A percentile compares a stretch with the other conserved stretches of the same genome.
phyloP scores from a whole-genome alignment of 2,888 invertebrate species.

The Sialis fuliginosa region DNA sequence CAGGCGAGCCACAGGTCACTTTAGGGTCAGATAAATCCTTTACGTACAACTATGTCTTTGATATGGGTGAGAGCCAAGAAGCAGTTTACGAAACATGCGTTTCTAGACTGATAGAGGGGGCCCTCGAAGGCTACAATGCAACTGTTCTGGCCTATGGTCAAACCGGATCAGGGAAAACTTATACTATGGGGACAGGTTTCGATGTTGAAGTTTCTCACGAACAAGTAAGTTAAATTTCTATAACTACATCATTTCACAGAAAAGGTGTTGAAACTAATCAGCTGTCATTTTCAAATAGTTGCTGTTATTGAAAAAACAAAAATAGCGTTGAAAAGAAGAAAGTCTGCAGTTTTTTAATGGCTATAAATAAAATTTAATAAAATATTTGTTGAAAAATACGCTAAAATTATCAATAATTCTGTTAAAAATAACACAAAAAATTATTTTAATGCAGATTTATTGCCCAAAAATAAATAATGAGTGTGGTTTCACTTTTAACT shows the following conservation, averaged over 20 bases:
- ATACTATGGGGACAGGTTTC: constrained; percentile 97
- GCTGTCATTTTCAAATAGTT: no score
- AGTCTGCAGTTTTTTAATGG: no score
- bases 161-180: constrained; percentile 98
- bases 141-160: constrained; percentile 73
- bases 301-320: no score
- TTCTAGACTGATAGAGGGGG: constrained; percentile 71
- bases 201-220: constrained; percentile 44
- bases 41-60: constrained; percentile 93
- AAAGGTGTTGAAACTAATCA: no score
- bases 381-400: no score
- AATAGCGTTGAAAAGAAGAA: no score
- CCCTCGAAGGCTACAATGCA: constrained; percentile 89
- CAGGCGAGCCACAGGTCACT: constrained; percentile 80
- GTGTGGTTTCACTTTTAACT: no score
- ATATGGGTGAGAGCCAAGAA: constrained; percentile 55
- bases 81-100: constrained; percentile 72
- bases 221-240: constrained; percentile 21
- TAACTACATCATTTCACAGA: background rate
- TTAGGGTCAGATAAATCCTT: constrained; percentile 88
- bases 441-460: no score
- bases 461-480: no score
- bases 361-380: no score
- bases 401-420: no score
- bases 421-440: no score